Evolutionary conservation across 2,888 invertebrate genomes (phyloP), one percentile per base, ranked within the genome.

Genomic region (Tanypteryx hageni): DNA sequence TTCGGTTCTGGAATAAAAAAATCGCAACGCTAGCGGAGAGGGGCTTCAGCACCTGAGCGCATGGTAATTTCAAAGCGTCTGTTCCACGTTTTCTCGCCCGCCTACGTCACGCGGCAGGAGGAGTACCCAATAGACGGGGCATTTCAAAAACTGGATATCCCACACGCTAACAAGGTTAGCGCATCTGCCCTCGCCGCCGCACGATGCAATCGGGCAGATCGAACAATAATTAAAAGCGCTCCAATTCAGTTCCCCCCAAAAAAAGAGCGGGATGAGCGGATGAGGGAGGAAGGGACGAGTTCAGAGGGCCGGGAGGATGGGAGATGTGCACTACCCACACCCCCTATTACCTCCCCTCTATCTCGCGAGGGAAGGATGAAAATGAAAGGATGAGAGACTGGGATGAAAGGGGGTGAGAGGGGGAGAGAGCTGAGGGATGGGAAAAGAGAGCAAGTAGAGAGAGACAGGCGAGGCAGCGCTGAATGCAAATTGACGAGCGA

Each of bases 401-500:
- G 27, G 76, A 76, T 11, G 27, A 76, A 76, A 76, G 22, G 44
- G 27, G 22, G 22, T 68, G 16, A 0, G 22, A 27, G 14, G 22
- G 10, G 27, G 27, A 76, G 76, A 1, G 13, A 76, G 11, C 11
- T 13, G 14, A 76, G 27, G 27, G 76, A 76, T 13, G 18, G 61
- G 18, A 22, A 27, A 27, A 76, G 22, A 10, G 22, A 22, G n/a
- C n/a, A n/a, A 27, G 27, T 27, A 22, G n/a, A 68, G n/a, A 76
- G 27, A 76, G 18, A 27, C 13, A 27, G 22, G 22, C 27, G 9
- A 22, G n/a, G 22, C 68, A 18, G 68, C 13, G 76, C 11, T 22
- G 76, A 27, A 76, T 76, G 76, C 76, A 76, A 76, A 76, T 76
- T 76, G 76, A 76, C 76, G 76, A 22, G 76, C 76, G 76, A 76